Conservation (phyloP, 2,888 invertebrate species). For the Pristionchus exspectatus region DNA sequence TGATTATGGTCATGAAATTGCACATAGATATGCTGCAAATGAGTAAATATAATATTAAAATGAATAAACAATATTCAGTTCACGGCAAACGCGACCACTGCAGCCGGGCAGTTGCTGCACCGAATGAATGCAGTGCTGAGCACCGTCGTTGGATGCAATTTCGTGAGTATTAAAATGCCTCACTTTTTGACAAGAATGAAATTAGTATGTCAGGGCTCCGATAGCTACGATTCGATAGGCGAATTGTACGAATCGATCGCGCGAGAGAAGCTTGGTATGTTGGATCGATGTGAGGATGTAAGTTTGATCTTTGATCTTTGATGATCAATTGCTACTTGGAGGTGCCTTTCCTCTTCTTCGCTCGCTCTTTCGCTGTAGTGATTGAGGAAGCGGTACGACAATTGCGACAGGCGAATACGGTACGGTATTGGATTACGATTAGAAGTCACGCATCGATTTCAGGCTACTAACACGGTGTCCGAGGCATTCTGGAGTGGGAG, state of each 20-base stretch:
- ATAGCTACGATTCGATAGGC: neutral
- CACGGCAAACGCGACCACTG: neutral
- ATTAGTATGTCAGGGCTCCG: neutral
- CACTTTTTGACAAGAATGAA: no score
- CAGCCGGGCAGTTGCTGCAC: neutral
- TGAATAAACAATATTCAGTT: neutral
- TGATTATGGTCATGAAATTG: neutral
- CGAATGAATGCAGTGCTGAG: slow-evolving; percentile 18
- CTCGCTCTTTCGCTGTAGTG: slow-evolving; percentile 2
- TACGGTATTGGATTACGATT: neutral
- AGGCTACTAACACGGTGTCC: neutral
- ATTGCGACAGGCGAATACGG: neutral
- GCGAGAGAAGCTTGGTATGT: neutral
- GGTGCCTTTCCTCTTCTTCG: neutral
- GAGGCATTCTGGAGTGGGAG: neutral
- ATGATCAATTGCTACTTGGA: neutral
- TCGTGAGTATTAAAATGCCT: neutral
- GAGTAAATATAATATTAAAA: neutral
- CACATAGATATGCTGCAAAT: neutral
- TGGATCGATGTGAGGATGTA: neutral
- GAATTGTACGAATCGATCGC: neutral
- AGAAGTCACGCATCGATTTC: neutral
- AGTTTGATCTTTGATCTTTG: neutral
- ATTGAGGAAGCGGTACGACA: neutral
- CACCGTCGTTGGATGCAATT: neutral